Evolutionary conservation across 64 coral and sea anemone species (phyloP), one percentile per base, ranked within the genome.

Genomic region (Pocillopora verrucosa): DNA sequence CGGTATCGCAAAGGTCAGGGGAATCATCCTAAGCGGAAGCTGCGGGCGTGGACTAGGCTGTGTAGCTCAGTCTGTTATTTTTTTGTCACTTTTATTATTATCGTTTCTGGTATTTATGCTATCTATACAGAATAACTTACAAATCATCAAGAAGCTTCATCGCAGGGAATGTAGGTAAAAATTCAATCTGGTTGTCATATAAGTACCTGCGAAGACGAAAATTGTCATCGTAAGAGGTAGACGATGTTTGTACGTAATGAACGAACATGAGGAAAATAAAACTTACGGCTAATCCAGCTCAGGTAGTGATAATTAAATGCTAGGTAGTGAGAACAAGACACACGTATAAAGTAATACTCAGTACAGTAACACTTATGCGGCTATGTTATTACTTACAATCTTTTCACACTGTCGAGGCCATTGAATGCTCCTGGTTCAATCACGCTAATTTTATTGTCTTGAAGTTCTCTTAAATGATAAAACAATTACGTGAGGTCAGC

Each of bases 91-190:
- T 51, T 51, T 51, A 51, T 51, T 3, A 51, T 51, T 51, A 7
- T 16, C 11, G 4, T 26, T 80, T 11, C n/a, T 79, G n/a, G 9
- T 64, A 63, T 82, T 35, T 6, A 64, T 34, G 6, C 34, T 5
- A 57, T 41, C 19, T 37, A 10, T 73, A 24, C 9, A 59, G 15
- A 36, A 25, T 51, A 59, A 88, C 92, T 93, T 74, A 93, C 92
- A 93, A 30, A 22, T 1, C 1, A 34, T 15, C 2, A 79, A 93
- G 67, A 22, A 11, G 14, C 7, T 60, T 34, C 25, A 93, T 24
- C 2, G 58, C 13, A 13, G 92, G 86, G n/a, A 93, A 93, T 11
- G 92, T 93, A 10, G 92, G 92, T 30, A 88, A 61, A 65, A 76
- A 88, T 58, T 24, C 79, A 35, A 93, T 93, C 16, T 25, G 65